Evolutionary conservation across 2,797 vertebrate species (phyloP), one percentile per base, ranked within the genome.

Genomic region (Otolemur crassicaudatus): DNA sequence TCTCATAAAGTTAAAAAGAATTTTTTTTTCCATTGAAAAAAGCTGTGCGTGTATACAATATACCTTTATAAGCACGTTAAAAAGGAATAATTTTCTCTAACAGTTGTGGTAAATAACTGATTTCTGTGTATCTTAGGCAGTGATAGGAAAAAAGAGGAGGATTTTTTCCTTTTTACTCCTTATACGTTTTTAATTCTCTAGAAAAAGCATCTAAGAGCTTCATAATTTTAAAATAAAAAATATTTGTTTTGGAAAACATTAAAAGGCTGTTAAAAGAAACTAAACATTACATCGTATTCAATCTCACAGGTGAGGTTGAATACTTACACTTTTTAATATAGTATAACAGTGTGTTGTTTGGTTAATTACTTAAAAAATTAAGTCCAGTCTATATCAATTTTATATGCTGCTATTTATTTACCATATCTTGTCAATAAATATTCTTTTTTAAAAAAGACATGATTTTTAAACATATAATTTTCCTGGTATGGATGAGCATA

Each of bases 321-420:
- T 73, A 92, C 75, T 95, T 56, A 67, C 43, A 29, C 61, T 65
- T 92, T 96, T 82, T 72, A 65, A 65, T 65, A 31, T 7, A 65
- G 61, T 14, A 31, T 65, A 65, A 63, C 27, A 31, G 61, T 29
- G 46, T 56, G 67, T 10, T 3, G 1, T 81, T 61, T 85, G n/a
- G 58, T 73, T 80, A 83, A 43, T 76, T 90, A 22, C 69, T 92
- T 86, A 58, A 72, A 90, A 73, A 80, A 34, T 29, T 60, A 49
- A 87, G 29, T 90, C 22, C 20, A 37, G 77, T 95, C 12, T 84
- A 0, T 69, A 49, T 73, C 31, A 76, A 25, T 87, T 84, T 90
- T 86, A 84, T 79, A 72, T 46, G n/a, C 31, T 82, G 40, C 27
- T 69, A 9, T 34, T 83, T 58, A 77, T 87, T 86, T 90, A 86